Conservation (phyloP, 1,140 invertebrate genomes). For the Conopomorpha cramerella region DNA sequence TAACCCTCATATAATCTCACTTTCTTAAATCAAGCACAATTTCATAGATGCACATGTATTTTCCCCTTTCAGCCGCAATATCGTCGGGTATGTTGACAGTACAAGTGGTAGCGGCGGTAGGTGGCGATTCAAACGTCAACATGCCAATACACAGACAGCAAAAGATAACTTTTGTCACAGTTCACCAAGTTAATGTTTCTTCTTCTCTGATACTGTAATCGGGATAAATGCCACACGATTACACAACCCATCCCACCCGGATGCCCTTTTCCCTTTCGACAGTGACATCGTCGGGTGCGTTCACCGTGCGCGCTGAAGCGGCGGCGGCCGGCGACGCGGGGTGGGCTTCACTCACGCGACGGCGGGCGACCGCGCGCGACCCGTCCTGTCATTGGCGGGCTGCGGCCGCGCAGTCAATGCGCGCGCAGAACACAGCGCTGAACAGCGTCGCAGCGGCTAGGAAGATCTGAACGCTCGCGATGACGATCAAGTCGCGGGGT, state of each 20-base stretch:
- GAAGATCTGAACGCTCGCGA: constrained; percentile 40
- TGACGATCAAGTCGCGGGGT: constrained; percentile 39
- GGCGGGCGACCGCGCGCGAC: constrained; percentile 27
- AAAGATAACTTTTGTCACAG: too few relatives aligned
- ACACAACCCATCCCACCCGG: constrained; percentile 38
- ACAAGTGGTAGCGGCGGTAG: too few relatives aligned
- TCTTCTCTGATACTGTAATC: too few relatives aligned
- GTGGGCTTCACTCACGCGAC: constrained; percentile 36
- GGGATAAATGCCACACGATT: too few relatives aligned
- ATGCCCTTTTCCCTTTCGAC: constrained; percentile 30
- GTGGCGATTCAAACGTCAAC: too few relatives aligned
- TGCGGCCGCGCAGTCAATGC: constrained; percentile 22
- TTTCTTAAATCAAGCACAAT: too few relatives aligned
- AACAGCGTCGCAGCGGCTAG: constrained; percentile 31
- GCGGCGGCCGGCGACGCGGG: constrained; percentile 14
- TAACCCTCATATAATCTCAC: too few relatives aligned
- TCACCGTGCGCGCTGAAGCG: constrained; percentile 9
- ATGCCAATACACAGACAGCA: too few relatives aligned
- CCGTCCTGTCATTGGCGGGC: constrained; percentile 27
- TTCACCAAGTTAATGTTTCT: too few relatives aligned
- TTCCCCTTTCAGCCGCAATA: too few relatives aligned
- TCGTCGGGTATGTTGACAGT: too few relatives aligned
- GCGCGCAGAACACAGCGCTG: constrained; percentile 31
- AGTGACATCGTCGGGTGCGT: constrained; percentile 16
- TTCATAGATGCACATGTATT: too few relatives aligned